Conservation (phyloP, 2,888 invertebrate genomes). For the Drosophila maculinotata region DNA sequence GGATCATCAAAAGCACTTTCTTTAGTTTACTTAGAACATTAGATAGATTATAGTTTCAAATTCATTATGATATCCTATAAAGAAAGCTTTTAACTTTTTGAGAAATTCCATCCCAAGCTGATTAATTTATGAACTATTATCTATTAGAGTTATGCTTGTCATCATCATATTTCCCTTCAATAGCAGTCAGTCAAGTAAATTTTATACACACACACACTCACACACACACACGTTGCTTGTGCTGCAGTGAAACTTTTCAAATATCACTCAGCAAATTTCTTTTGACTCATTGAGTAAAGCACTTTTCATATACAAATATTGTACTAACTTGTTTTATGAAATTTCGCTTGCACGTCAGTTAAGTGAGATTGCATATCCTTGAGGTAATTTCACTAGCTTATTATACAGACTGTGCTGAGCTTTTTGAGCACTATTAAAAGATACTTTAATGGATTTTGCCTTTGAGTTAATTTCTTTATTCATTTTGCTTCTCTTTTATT, state of each 20-base stretch:
- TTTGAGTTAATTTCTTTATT: conserved; percentile 42
- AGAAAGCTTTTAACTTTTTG: too few species aligned
- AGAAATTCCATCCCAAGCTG: too few species aligned
- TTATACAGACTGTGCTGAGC: conserved; percentile 6
- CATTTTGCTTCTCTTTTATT: conserved; percentile 14
- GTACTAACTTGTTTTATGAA: not conserved
- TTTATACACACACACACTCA: not conserved
- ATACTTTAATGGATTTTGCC: conserved; percentile 18
- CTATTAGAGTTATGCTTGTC: not conserved
- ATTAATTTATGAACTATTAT: not conserved
- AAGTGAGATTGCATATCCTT: not conserved
- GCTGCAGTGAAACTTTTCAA: conserved; percentile 10
- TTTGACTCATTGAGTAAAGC: conserved; percentile 26
- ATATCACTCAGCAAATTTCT: conserved; percentile 6
- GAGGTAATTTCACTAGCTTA: not conserved
- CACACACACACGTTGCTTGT: not conserved
- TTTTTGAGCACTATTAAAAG: conserved; percentile 25
- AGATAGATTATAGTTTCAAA: too few species aligned
- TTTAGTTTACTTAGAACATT: too few species aligned
- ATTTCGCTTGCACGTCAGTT: conserved; percentile 2
- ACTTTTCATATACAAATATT: conserved; percentile 1
- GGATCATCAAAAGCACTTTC: too few species aligned
- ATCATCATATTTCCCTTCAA: conserved; percentile 5
- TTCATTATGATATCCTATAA: too few species aligned
- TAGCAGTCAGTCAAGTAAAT: not conserved